Percentiles rank a stretch among this genome's conserved stretches.
phyloP scores from a whole-genome alignment of 2,888 invertebrate species.

The Machimus rusticus region DNA sequence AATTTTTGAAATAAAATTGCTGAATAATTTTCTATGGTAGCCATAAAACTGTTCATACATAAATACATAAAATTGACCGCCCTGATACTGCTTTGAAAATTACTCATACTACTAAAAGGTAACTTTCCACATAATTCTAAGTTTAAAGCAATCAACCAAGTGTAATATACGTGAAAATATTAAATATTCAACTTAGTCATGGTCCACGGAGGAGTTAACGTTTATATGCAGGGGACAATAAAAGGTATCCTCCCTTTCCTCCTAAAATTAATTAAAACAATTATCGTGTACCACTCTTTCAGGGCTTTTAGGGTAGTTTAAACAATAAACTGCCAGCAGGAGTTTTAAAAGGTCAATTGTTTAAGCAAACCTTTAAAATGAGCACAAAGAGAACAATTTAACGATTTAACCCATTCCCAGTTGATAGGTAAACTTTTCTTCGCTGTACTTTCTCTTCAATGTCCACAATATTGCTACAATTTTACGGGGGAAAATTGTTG shows the following conservation, averaged over 20 bases:
- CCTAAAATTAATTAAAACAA: neutral
- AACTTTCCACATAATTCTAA: neutral
- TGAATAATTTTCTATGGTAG: neutral
- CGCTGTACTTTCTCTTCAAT: neutral
- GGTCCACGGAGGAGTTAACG: neutral
- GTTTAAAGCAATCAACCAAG: neutral
- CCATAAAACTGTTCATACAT: no score
- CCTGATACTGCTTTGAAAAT: neutral
- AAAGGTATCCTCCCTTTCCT: neutral
- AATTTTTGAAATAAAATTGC: neutral
- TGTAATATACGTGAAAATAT: neutral
- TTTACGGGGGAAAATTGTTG: neutral
- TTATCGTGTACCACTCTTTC: neutral
- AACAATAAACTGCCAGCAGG: neutral
- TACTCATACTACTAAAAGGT: neutral
- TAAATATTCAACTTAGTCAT: neutral
- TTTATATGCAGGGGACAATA: neutral
- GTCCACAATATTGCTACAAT: neutral
- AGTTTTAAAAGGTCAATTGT: neutral
- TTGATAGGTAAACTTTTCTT: neutral
- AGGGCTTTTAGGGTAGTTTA: neutral
- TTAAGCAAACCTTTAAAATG: neutral
- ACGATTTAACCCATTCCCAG: neutral
- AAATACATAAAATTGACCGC: neutral
- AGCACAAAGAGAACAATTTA: neutral